Evolutionary conservation across 2,113 vertebrate genomes (phyloP), one percentile per base, ranked within the genome.

Genomic region (Ophthalmolycus amberensis): DNA sequence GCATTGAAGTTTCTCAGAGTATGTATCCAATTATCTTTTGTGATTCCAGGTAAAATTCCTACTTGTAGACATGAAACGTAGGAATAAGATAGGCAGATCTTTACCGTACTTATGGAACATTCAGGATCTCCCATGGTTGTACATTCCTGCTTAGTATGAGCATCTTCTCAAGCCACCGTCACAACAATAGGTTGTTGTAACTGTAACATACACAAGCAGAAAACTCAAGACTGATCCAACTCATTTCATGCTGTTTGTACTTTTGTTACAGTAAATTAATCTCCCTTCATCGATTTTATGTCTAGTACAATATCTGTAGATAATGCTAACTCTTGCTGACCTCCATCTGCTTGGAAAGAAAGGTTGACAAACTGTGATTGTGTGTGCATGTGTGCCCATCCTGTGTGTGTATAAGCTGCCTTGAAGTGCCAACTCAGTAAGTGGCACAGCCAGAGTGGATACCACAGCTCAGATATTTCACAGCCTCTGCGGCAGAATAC

Each of bases 341-440:
- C 80, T 88, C 87, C 88, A 89, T 85, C 86, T 86, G 82, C 68
- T 89, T 80, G 62, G 70, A 84, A 68, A 74, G 72, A 54, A 18
- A 60, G 82, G 74, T 73, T 81, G 72, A 79, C 75, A 68, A 67
- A 27, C 44, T 72, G 82, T 54, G 37, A 65, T 34, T 71, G 25
- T 80, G 67, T 56, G 48, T 62, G n/a, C 4, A 64, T 66, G 62
- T 54, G 77, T 58, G 67, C 74, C 58, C 50, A 50, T 46, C 18
- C 58, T 73, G 64, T 76, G 10, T 68, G 69, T 79, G 71, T 64
- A 29, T 60, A 70, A 44, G 46, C 46, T 56, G 58, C 84, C 44
- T 52, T 85, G 52, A 29, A 66, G 68, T 70, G 68, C 46, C 80
- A 66, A 71, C 76, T 85, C 40, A 14, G 75, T 83, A 87, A 71